phyloP scores from a whole-genome alignment of 2,113 vertebrate genomes.

The Oxygymnocypris stewartii region DNA sequence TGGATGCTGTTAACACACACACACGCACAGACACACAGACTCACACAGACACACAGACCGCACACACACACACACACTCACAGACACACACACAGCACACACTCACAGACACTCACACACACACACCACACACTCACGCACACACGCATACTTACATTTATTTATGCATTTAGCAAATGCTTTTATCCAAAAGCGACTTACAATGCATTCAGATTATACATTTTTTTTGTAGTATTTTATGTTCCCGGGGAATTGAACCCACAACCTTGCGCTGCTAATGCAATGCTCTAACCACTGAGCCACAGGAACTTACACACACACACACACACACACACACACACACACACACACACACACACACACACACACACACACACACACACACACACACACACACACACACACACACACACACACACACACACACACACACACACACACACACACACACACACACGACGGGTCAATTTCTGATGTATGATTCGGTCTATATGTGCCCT shows the following conservation, averaged over 20 bases:
- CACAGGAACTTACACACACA: too few species aligned
- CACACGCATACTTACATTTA: too few species aligned
- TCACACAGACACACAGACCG: not conserved
- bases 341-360: not conserved
- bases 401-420: slow-evolving; percentile 1
- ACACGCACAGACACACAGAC: not conserved
- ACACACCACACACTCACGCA: too few species aligned
- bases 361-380: not conserved
- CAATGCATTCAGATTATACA: too few species aligned
- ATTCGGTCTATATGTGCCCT: slow-evolving; percentile 48
- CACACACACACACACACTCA: slow-evolving; percentile 16
- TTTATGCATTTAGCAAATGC: too few species aligned
- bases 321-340: too few species aligned
- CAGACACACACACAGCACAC: not conserved
- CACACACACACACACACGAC: slow-evolving; percentile 37
- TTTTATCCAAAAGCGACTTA: too few species aligned
- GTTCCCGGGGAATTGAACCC: too few species aligned
- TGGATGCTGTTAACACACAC: not conserved
- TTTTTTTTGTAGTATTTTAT: too few species aligned
- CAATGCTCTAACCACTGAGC: too few species aligned
- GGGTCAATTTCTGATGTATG: slow-evolving; percentile 46
- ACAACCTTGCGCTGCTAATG: too few species aligned
- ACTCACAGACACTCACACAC: too few species aligned
- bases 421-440: not conserved
- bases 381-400: not conserved